phyloP scores from a whole-genome alignment of 2,888 invertebrate genomes.

The Coecobrya sp. region DNA sequence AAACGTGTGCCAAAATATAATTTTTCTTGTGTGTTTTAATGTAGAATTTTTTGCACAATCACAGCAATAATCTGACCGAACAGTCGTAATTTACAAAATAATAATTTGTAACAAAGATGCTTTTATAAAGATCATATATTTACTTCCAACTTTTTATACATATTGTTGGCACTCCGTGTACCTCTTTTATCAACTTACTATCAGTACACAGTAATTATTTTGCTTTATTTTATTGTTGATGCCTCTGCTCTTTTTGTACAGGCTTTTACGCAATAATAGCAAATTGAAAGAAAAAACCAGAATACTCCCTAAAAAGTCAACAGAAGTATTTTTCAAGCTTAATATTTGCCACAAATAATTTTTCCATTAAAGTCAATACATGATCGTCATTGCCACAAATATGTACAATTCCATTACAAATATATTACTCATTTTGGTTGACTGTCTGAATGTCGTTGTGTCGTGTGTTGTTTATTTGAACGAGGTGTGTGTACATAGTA shows the following conservation, averaged over 20 bases:
- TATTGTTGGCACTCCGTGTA: constrained; percentile 1
- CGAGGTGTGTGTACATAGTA: neutral
- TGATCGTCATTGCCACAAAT: neutral
- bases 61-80: constrained; percentile 5
- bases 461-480: neutral
- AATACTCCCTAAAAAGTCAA: constrained; percentile 28
- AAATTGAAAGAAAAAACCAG: constrained; percentile 10
- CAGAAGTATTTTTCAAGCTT: neutral
- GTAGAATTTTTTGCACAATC: neutral
- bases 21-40: neutral
- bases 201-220: neutral
- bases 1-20: constrained; percentile 39
- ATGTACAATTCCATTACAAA: neutral
- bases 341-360: neutral
- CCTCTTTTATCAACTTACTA: neutral
- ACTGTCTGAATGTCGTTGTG: neutral
- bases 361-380: neutral
- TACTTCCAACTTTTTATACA: neutral
- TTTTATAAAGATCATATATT: neutral
- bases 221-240: neutral
- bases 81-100: neutral
- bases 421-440: neutral
- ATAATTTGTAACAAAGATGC: neutral
- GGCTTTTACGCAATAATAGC: neutral
- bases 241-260: neutral